Conservation (phyloP, 2,797 vertebrate species). For the Melanotaenia boesemani region DNA sequence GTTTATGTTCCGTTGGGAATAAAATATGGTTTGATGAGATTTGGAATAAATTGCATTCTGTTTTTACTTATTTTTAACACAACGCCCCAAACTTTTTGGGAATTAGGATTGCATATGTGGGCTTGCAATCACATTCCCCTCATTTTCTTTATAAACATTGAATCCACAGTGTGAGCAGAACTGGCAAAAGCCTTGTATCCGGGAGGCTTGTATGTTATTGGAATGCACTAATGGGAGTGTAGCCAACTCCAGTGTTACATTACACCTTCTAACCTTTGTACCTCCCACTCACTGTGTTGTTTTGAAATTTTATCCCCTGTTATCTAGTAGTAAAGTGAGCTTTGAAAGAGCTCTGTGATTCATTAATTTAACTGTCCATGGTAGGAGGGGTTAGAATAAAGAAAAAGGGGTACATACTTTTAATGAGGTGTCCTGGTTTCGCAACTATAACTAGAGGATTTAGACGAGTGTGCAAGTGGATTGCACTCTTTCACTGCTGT, state of each 20-base stretch:
- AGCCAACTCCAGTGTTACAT: constrained; percentile 15
- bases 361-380: constrained; percentile 34
- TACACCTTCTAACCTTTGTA: constrained; percentile 8
- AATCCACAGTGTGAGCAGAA: not conserved
- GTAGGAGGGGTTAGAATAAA: constrained; percentile 13
- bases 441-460: constrained; percentile 38
- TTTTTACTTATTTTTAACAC: no score
- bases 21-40: no score
- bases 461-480: constrained; percentile 25
- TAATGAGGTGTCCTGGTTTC: constrained; percentile 29
- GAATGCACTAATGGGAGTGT: constrained; percentile 17
- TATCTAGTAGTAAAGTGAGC: constrained; percentile 38
- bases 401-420: constrained; percentile 3
- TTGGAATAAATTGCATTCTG: no score
- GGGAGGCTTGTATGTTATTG: not conserved
- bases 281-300: constrained; percentile 19
- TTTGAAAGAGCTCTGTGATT: constrained; percentile 31
- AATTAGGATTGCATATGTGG: no score
- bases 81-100: no score
- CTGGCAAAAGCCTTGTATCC: not conserved
- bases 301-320: constrained; percentile 47
- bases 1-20: no score
- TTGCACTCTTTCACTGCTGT: constrained; percentile 17
- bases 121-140: not conserved
- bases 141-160: not conserved